Percentiles rank a stretch among this genome's conserved stretches.
These are phyloP conservation scores for Zhuqinia jingwanae DNA, from an alignment of 2,888 invertebrate genomes.

Conservation along the genomic window DNA sequence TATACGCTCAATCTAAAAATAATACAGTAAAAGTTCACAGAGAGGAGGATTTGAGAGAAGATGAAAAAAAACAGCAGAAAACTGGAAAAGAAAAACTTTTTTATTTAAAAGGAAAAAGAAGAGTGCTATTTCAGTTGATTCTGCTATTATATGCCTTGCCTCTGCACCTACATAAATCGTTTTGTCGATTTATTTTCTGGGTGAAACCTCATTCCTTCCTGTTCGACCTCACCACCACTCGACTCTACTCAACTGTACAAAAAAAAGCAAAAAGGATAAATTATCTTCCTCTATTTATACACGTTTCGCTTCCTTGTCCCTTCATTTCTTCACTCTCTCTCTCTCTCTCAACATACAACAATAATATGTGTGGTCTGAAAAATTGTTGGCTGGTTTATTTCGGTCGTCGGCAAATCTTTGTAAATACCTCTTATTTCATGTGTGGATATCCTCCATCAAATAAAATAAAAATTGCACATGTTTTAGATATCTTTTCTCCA, in stretches of 20 bases:
- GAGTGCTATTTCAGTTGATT: no score
- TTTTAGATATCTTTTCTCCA: neutral
- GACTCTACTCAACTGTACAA: no score
- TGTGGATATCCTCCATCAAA: neutral
- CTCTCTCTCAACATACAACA: neutral
- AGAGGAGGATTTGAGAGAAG: neutral
- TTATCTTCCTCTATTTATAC: slow-evolving; percentile 36
- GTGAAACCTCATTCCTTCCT: slow-evolving; percentile 31
- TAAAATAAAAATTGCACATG: slow-evolving; percentile 24
- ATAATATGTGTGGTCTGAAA: no score
- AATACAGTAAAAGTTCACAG: no score
- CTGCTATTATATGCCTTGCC: neutral
- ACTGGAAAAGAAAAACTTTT: slow-evolving; percentile 34
- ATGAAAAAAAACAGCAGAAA: slow-evolving; percentile 11
- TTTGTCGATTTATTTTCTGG: slow-evolving; percentile 37
- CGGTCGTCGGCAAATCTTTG: neutral
- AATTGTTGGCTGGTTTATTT: slow-evolving; percentile 22
- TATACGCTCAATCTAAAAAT: no score
- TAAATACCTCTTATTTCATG: slow-evolving; percentile 10
- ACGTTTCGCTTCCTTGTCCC: slow-evolving; percentile 29
- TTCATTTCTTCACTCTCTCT: neutral
- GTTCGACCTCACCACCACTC: no score
- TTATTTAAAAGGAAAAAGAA: neutral
- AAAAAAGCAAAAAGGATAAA: slow-evolving; percentile 26
- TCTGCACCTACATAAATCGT: slow-evolving; percentile 30